Evolutionary conservation across 2,888 invertebrate species (phyloP), one percentile per base, ranked within the genome.

Genomic region (Cinara cedri): DNA sequence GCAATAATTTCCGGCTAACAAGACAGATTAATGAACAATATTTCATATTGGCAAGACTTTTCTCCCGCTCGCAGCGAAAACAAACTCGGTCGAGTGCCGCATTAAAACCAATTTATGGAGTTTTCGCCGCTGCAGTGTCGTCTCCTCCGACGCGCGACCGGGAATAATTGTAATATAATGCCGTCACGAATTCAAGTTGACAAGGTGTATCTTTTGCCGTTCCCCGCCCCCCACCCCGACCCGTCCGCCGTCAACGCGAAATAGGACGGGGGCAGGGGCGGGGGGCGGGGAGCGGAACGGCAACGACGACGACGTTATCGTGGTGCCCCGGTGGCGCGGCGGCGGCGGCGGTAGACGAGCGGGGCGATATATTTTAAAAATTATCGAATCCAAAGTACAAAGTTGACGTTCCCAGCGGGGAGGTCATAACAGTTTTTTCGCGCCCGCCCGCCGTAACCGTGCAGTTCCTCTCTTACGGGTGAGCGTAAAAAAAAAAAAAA

Each of bases 261-360:
- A 57, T 46, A 66, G 19, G 60, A n/a, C 60, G 19, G 80, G 81
- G n/a, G 82, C 66, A 68, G 44, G 24, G n/a, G 42, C 60, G 46
- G 80, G 34, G 57, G 51, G 63, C 55, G 72, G 19, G 60, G 66
- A 66, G 76, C 55, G 66, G 68, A 34, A 75, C 65, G 46, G 83
- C 11, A 89, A 89, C 34, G 89, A 90, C 72, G 93, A 92, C 46
- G 92, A 89, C 10, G 90, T 89, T 34, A 90, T 91, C 80, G 16
- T 71, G 81, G 75, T 70, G 80, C 70, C 60, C 62, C 72, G 54
- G 80, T 72, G 72, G 60, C 66, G 55, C 66, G 65, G 54, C 54
- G 63, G 60, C 72, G 55, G 88, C 34, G 68, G 70, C 68, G 78
- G 57, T 60, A 65, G 78, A 68, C 49, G 78, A 75, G 78, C 78